Evolutionary conservation across 2,888 invertebrate species (phyloP).

Genomic region (Heterodera filipjevi): DNA sequence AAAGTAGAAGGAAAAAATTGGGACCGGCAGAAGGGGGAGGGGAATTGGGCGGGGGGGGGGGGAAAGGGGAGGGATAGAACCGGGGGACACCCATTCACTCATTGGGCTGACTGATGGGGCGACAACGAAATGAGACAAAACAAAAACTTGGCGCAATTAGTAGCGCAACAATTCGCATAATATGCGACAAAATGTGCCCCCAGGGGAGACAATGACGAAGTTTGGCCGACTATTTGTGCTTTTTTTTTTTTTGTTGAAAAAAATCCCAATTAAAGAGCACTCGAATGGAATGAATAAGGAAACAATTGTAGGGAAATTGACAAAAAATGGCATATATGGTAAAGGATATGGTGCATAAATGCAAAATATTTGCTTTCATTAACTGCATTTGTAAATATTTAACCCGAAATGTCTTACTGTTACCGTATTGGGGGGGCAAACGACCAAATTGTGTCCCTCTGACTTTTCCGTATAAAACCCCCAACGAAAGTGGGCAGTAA

Average conservation of each 20-base stretch:
- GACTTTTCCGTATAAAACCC: background rate
- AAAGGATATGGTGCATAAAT: too few species aligned
- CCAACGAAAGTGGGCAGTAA: background rate
- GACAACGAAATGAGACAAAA: background rate
- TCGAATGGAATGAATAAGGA: background rate
- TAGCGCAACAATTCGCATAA: constrained; percentile 4
- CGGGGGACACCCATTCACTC: background rate
- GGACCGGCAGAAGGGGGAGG: background rate
- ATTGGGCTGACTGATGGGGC: background rate
- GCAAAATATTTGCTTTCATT: too few species aligned
- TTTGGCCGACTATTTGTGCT: background rate
- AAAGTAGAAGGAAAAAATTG: background rate
- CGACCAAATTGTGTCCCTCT: too few species aligned
- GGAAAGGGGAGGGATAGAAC: background rate
- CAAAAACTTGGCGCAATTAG: background rate
- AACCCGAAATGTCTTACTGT: too few species aligned
- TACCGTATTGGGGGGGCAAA: background rate
- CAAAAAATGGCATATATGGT: too few species aligned
- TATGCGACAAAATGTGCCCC: background rate
- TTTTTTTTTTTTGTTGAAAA: background rate
- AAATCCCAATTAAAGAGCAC: background rate
- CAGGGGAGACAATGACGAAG: background rate
- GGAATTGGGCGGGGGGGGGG: constrained; percentile 5
- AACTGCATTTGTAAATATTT: too few species aligned
- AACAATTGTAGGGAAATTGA: too few species aligned